phyloP scores from a whole-genome alignment of 2,113 vertebrate species.

The Penelope pileata region DNA sequence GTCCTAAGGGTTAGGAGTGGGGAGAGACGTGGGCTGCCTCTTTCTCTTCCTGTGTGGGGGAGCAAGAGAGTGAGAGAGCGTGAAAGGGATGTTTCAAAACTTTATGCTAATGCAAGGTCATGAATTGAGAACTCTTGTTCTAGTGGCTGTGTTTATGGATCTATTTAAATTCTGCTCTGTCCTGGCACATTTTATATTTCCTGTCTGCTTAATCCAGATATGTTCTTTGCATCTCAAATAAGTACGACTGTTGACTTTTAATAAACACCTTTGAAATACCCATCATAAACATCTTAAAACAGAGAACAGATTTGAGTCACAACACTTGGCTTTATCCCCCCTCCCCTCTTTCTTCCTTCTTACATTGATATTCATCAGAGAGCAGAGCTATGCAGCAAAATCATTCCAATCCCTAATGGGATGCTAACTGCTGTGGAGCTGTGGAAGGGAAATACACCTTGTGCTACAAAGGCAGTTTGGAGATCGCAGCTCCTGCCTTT shows the following conservation, averaged over 20 bases:
- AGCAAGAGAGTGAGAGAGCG: neutral
- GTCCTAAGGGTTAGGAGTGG: neutral
- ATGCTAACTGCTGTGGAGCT: rapidly evolving
- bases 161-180: slow-evolving; percentile 5
- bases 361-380: neutral
- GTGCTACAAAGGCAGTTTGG: neutral
- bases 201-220: slow-evolving; percentile 13
- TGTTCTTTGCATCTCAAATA: slow-evolving; percentile 22
- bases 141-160: slow-evolving; percentile 12
- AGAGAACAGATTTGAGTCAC: neutral
- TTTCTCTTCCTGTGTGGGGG: neutral
- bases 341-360: neutral
- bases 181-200: slow-evolving; percentile 39
- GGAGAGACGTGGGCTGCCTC: neutral
- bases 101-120: slow-evolving; percentile 38
- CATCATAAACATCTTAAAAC: neutral
- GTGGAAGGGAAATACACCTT: neutral
- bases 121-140: neutral
- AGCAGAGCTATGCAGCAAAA: neutral
- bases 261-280: neutral
- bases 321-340: neutral
- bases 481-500: neutral
- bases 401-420: neutral
- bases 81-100: neutral
- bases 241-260: neutral